Conservation (phyloP, 2,797 vertebrate species). For the Stomatorhinus walkeri region DNA sequence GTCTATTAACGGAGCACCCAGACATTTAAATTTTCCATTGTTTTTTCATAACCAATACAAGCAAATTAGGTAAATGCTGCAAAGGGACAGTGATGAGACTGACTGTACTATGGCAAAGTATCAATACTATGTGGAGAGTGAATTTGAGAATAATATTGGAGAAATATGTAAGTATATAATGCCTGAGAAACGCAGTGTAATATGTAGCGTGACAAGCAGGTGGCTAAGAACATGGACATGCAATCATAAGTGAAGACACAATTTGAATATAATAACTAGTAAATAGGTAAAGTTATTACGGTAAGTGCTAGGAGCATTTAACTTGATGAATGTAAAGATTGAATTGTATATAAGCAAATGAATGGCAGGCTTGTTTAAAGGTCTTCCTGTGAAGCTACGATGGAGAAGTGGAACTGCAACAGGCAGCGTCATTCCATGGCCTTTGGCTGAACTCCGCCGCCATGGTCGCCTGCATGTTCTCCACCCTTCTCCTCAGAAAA, state of each 20-base stretch:
- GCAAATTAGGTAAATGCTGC: neutral
- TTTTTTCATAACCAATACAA: neutral
- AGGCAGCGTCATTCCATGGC: conserved; percentile 25
- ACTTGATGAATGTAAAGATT: neutral
- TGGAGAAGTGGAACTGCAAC: conserved; percentile 32
- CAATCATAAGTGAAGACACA: neutral
- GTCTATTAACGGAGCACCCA: neutral
- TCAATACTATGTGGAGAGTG: neutral
- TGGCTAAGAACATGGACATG: neutral
- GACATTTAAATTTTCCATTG: neutral
- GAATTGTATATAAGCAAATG: neutral
- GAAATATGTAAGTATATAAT: neutral
- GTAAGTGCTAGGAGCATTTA: neutral
- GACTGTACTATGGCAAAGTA: neutral
- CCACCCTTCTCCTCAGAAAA: neutral
- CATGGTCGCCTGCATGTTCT: conserved; percentile 38
- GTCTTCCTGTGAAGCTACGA: neutral
- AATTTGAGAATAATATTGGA: neutral
- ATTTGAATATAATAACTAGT: neutral
- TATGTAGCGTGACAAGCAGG: neutral
- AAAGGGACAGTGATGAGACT: neutral
- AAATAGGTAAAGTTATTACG: neutral
- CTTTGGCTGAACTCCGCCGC: conserved; percentile 62
- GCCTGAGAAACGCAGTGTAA: neutral
- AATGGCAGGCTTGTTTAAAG: neutral